phyloP scores from a whole-genome alignment of 2,113 vertebrate species.

The Nothocercus nigrocapillus region DNA sequence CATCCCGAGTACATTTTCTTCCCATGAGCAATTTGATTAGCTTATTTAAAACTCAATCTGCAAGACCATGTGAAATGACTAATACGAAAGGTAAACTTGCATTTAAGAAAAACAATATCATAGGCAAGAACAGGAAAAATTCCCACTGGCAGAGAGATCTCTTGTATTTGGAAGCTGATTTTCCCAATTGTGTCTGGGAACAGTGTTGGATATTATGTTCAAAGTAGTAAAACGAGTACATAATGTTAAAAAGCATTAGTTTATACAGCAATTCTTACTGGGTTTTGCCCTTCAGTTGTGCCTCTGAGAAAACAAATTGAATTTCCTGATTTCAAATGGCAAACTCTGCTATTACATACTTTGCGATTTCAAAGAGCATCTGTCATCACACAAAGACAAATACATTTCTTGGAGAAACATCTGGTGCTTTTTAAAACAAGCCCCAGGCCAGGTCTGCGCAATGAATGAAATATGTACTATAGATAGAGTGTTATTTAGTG shows the following conservation, averaged over 20 bases:
- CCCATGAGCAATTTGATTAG: background rate
- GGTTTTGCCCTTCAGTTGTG: constrained; percentile 69
- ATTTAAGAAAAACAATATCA: background rate
- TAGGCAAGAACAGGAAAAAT: background rate
- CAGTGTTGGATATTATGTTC: constrained; percentile 31
- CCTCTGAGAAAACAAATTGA: constrained; percentile 76
- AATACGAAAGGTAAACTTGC: background rate
- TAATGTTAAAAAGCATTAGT: constrained; percentile 47
- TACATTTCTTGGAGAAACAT: constrained; percentile 81
- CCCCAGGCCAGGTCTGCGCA: constrained; percentile 76
- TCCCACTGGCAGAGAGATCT: background rate
- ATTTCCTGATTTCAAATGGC: constrained; percentile 81
- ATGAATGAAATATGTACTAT: constrained; percentile 81
- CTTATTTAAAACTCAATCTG: background rate
- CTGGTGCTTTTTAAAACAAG: constrained; percentile 83
- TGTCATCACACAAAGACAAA: constrained; percentile 84
- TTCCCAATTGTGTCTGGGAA: constrained; percentile 7
- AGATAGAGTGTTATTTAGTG: constrained; percentile 76
- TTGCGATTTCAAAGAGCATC: constrained; percentile 83
- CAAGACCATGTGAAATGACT: background rate
- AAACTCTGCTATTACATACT: constrained; percentile 81
- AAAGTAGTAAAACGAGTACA: constrained; percentile 39
- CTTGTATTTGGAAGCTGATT: constrained; percentile 2
- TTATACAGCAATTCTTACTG: constrained; percentile 55
- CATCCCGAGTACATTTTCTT: background rate